Conservation (phyloP, 2,797 vertebrate genomes). For the Enteromius argenteus region DNA sequence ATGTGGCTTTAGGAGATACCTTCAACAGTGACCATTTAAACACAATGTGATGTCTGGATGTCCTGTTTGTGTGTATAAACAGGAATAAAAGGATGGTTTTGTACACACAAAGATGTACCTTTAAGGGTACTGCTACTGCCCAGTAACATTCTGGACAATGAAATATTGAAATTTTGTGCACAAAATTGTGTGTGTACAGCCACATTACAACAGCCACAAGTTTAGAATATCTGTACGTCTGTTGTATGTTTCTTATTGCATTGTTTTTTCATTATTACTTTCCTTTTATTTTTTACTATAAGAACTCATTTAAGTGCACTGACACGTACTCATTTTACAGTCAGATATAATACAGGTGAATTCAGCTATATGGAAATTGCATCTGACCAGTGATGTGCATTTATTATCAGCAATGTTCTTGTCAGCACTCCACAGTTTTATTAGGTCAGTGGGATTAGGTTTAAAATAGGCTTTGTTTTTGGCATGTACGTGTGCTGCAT, state of each 20-base stretch:
- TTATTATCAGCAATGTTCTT: not conserved
- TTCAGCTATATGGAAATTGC: not conserved
- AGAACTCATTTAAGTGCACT: constrained; percentile 1
- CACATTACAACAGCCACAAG: too few species aligned
- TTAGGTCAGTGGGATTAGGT: constrained; percentile 59
- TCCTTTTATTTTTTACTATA: not conserved
- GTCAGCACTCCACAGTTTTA: not conserved
- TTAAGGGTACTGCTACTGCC: not conserved
- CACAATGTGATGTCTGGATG: not conserved
- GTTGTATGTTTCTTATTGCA: not conserved
- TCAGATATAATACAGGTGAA: not conserved
- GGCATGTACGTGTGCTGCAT: constrained; percentile 52
- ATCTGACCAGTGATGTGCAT: not conserved
- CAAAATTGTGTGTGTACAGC: too few species aligned
- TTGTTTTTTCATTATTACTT: not conserved
- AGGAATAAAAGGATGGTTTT: not conserved
- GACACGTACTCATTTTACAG: not conserved
- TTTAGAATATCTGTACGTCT: too few species aligned
- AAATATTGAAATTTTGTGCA: not conserved
- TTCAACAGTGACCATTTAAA: constrained; percentile 12
- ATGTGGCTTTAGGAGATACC: constrained; percentile 3
- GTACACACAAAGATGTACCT: not conserved
- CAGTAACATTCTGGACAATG: not conserved
- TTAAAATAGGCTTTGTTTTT: constrained; percentile 67
- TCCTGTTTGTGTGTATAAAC: not conserved